Percentiles rank a stretch among this genome's conserved stretches.
Evolutionary conservation across 2,888 invertebrate genomes (phyloP).

Genomic region (Mythimna impura): DNA sequence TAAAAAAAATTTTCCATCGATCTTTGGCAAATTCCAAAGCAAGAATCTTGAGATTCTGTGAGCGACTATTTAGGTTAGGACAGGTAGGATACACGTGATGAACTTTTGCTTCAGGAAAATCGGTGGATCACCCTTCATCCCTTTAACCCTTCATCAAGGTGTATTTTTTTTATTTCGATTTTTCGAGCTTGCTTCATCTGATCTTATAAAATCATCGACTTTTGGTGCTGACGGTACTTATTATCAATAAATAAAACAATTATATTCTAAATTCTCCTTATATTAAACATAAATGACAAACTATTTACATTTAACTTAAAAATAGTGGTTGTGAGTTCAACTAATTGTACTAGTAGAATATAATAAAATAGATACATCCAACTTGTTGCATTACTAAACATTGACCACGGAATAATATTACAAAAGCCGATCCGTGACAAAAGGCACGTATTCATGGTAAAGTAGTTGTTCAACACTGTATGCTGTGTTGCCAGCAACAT

Average conservation of each 20-base stretch:
- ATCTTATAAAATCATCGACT: background rate
- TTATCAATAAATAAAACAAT: conserved; percentile 44
- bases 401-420: conserved; percentile 12
- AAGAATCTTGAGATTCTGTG: too few relatives aligned
- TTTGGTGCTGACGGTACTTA: background rate
- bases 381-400: conserved; percentile 11
- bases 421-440: conserved; percentile 17
- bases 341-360: conserved; percentile 60
- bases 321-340: conserved; percentile 55
- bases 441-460: background rate
- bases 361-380: conserved; percentile 51
- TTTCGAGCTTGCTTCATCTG: too few relatives aligned
- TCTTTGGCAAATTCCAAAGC: background rate
- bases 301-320: conserved; percentile 64
- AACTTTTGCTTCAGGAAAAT: background rate
- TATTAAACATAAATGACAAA: conserved; percentile 55
- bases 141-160: too few relatives aligned
- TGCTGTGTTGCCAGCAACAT: background rate
- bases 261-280: conserved; percentile 56
- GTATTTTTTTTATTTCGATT: too few relatives aligned
- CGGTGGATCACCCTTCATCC: background rate
- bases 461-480: conserved; percentile 1
- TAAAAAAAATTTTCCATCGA: too few relatives aligned
- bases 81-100: too few relatives aligned
- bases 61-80: too few relatives aligned